Evolutionary conservation across 2,888 invertebrate genomes (phyloP).

Genomic region (Siphlonurus alternatus): DNA sequence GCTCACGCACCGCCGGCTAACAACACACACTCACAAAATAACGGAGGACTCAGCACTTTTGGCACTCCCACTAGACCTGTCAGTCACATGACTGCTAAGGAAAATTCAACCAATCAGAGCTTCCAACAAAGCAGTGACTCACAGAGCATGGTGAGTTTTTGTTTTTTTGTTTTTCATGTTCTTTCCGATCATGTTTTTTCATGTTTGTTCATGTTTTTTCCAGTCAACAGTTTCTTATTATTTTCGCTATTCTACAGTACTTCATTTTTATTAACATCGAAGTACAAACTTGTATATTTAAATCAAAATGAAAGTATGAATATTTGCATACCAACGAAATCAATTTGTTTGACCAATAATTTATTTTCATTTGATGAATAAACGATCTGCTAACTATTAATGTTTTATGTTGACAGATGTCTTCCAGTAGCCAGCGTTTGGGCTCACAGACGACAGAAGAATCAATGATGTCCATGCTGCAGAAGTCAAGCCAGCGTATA

Average conservation of each 20-base stretch:
- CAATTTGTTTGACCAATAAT: too few species aligned
- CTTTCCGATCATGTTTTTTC: too few species aligned
- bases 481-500: background rate
- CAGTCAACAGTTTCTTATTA: too few species aligned
- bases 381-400: background rate
- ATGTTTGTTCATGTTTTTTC: too few species aligned
- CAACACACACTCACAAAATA: background rate
- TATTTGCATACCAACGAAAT: too few species aligned
- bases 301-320: too few species aligned
- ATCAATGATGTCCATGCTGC: conserved; percentile 1
- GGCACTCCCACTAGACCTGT: background rate
- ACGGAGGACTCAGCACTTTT: background rate
- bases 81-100: background rate
- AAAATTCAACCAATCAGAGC: background rate
- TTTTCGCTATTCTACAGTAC: too few species aligned
- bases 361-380: background rate
- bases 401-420: background rate
- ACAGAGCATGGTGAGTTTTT: background rate
- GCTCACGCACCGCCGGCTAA: background rate
- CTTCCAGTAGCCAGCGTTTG: background rate
- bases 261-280: too few species aligned
- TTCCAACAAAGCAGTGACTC: background rate
- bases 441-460: background rate
- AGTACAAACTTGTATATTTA: too few species aligned
- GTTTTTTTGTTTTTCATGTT: too few species aligned